These are phyloP conservation scores for Yasuhikotakia modesta DNA, from an alignment of 2,797 vertebrate species.

Conservation along the genomic window DNA sequence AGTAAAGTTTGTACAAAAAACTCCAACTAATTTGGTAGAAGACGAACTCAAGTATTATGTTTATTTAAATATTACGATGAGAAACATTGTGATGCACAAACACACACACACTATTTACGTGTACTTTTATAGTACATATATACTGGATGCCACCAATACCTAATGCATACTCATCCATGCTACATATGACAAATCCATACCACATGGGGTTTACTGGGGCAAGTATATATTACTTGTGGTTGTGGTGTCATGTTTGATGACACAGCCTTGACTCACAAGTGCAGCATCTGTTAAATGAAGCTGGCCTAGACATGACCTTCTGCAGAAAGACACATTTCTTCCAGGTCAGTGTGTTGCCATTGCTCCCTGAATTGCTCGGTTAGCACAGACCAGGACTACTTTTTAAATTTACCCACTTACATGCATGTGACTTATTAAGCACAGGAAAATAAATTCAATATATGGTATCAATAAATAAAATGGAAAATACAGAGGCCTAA, in stretches of 20 bases:
- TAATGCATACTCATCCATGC: no score
- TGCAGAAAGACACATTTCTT: conserved; percentile 56
- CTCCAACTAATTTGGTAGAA: no score
- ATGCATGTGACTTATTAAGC: background rate
- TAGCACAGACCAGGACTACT: background rate
- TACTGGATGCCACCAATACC: no score
- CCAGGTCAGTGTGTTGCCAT: conserved; percentile 58
- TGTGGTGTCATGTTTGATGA: conserved; percentile 33
- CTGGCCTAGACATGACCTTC: conserved; percentile 52
- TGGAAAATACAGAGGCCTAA: background rate
- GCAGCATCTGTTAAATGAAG: conserved; percentile 41
- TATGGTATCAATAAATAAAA: background rate
- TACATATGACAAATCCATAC: background rate
- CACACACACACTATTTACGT: no score
- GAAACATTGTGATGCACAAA: no score
- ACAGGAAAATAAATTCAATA: background rate
- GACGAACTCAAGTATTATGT: no score
- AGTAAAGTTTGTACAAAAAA: no score
- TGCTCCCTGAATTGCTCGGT: conserved; percentile 39
- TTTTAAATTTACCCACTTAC: no score
- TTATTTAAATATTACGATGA: no score
- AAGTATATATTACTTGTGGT: conserved; percentile 35
- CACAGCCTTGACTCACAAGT: conserved; percentile 40
- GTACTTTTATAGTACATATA: no score
- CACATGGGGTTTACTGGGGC: conserved; percentile 1